Conservation (phyloP, 2,888 invertebrate genomes). For the Eupithecia abbreviata region DNA sequence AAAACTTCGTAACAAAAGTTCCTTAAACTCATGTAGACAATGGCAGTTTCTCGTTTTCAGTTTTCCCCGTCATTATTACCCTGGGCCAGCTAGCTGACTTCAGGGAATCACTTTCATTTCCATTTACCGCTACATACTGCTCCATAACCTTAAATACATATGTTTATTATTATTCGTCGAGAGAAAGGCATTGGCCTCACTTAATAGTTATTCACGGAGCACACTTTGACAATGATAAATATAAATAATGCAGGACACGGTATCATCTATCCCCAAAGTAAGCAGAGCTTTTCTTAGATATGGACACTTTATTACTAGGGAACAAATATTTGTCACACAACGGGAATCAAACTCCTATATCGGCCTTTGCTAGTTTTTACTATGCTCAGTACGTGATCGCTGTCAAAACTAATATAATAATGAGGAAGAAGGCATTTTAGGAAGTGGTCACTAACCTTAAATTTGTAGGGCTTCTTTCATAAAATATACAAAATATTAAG, state of each 20-base stretch:
- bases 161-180: slow-evolving; percentile 57
- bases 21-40: background rate
- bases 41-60: slow-evolving; percentile 19
- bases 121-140: slow-evolving; percentile 53
- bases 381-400: background rate
- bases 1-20: background rate
- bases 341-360: background rate
- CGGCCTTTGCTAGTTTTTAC: background rate
- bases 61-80: slow-evolving; percentile 64
- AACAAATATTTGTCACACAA: background rate
- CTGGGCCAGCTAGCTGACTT: slow-evolving; percentile 60
- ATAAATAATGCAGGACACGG: slow-evolving; percentile 49
- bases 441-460: background rate
- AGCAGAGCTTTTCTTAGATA: background rate
- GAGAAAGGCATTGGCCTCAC: slow-evolving; percentile 54
- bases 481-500: background rate
- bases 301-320: background rate
- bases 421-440: background rate
- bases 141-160: slow-evolving; percentile 71
- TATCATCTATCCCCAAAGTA: background rate
- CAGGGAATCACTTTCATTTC: slow-evolving; percentile 75
- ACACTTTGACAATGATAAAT: slow-evolving; percentile 64
- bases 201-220: slow-evolving; percentile 70
- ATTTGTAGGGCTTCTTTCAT: background rate
- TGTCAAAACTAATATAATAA: background rate